Evolutionary conservation across 2,113 vertebrate species (phyloP), one percentile per base, ranked within the genome.

Genomic region (Perca flavescens): DNA sequence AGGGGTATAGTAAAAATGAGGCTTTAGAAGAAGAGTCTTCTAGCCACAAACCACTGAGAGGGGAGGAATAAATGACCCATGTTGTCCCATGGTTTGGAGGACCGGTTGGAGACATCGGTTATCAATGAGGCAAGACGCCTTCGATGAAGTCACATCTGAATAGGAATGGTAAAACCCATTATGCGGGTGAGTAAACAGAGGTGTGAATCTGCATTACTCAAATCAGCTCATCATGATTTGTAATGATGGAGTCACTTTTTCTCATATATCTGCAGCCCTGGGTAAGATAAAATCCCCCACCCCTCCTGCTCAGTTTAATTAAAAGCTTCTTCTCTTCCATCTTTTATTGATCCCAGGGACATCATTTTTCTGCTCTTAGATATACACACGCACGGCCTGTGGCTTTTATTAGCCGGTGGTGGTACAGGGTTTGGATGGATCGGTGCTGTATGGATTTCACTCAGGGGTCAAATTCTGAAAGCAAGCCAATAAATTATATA

Each of bases 301-400:
- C 36, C 7, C 34, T 1, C 36, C 2, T 6, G 2, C 10, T 54
- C 43, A 5, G 3, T 78, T 89, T 52, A 76, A 73, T 86, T 72
- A 79, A 83, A 72, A 66, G 43, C 43, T 6, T 65, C 53, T 34
- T 34, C 61, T 75, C 43, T 28, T 13, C n/a, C 15, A 36, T 62
- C 21, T 19, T 34, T 67, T 82, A 84, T 84, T 86, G 68, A 82
- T 88, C 58, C 40, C 54, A 19, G 19, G 22, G 16, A 28, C 40
- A 66, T 83, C 0, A 34, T 69, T 60, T 69, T 36, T 31, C 56
- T 64, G 4, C 12, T 36, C 13, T 52, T 4, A 49, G 8, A 50
- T 40, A 69, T 64, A 22, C 6, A n/a, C 9, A n/a, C 16, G 7
- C 80, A 64, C 47, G 16, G 43, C 16, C 17, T 7, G 21, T 65